Evolutionary conservation across 2,797 vertebrate genomes (phyloP), one percentile per base, ranked within the genome.

Genomic region (Pangasius djambal): DNA sequence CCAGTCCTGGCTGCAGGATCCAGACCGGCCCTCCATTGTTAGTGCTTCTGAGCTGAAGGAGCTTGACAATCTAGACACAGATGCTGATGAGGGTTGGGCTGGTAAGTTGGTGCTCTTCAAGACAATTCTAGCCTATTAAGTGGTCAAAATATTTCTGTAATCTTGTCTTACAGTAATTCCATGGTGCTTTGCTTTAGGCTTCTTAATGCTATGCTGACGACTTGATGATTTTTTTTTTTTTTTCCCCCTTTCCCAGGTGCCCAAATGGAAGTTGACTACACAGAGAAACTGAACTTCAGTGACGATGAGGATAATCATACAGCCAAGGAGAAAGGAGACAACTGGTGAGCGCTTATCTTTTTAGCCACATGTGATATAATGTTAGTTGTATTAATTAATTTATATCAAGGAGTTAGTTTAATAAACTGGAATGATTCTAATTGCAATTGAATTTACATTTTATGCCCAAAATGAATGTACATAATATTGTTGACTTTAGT

Each of bases 251-350:
- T 20, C 37, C 44, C 92, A 99, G 99, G 99, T 93, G 98, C 98
- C 92, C 99, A 99, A 91, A 99, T 98, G 96, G 99, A 99, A 94
- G 99, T 99, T 87, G 99, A 99, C 95, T 99, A 99, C 92, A 98
- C 98, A 0, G 99, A 99, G 91, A 99, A 99, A 94, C 94, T 99
- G 25, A 99, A 99, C 93, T 99, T 99, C 95, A 99, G 99, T 85
- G 99, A 99, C 40, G 99, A 99, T 67, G 99, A 99, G 89, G 99
- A 99, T 74, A 98, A 98, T 94, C 98, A 98, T 91, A 95, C 96
- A 89, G 94, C 93, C 92, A 99, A 98, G 93, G 98, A 98, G 1
- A 98, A 97, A 92, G 94, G 95, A 89, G 97, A 97, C 59, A 97
- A 93, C 91, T 97, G 98, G 99, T 98, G 89, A 95, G 95, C 93